Conservation (phyloP, 2,113 vertebrate genomes). For the Triplophysa siluroides region DNA sequence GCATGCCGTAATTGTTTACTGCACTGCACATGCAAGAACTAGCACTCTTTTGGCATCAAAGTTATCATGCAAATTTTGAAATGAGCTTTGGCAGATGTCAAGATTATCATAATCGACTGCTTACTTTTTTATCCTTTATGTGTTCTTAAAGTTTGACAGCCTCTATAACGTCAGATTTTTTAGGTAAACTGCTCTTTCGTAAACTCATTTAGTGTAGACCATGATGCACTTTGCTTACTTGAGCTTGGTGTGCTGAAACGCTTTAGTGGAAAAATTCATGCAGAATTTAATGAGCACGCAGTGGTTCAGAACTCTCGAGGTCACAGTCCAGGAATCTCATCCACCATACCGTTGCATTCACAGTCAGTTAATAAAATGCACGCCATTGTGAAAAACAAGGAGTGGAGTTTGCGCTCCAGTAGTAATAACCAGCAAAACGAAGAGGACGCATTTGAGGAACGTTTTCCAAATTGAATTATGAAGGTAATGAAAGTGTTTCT, state of each 20-base stretch:
- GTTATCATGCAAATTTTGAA: too few relatives aligned
- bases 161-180: too few relatives aligned
- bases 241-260: not conserved
- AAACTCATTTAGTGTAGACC: not conserved
- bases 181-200: too few relatives aligned
- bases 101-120: too few relatives aligned
- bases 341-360: conserved; percentile 6
- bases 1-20: too few relatives aligned
- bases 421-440: conserved; percentile 51
- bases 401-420: conserved; percentile 51
- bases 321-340: conserved; percentile 20
- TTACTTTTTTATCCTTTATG: too few relatives aligned
- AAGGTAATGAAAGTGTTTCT: conserved; percentile 57
- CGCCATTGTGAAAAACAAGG: conserved; percentile 38
- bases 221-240: not conserved
- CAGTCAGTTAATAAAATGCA: conserved; percentile 39
- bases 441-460: conserved; percentile 52
- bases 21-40: too few relatives aligned
- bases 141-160: too few relatives aligned
- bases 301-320: conserved; percentile 17
- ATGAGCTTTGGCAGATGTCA: too few relatives aligned
- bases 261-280: not conserved
- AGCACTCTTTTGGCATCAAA: too few relatives aligned
- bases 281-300: conserved; percentile 22
- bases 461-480: conserved; percentile 56